These are phyloP conservation scores for Caenorhabditis virilis DNA, from an alignment of 2,888 invertebrate genomes.

Conservation along the genomic window DNA sequence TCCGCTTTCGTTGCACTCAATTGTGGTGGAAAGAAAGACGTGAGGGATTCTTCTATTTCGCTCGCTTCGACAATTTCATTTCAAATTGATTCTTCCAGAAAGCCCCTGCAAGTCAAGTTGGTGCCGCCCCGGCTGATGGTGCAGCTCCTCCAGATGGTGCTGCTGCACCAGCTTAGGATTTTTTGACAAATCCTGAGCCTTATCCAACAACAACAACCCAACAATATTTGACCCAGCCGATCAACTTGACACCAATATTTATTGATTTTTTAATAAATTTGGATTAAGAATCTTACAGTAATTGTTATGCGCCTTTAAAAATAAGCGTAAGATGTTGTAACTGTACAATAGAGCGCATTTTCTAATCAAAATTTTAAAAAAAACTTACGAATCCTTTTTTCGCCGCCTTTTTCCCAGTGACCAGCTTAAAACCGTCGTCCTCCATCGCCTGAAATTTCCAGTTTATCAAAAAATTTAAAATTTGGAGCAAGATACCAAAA, in stretches of 20 bases:
- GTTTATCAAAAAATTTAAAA: no score
- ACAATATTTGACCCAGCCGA: not conserved
- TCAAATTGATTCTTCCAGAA: not conserved
- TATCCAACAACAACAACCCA: no score
- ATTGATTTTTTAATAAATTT: no score
- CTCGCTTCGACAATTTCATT: not conserved
- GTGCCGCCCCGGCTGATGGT: not conserved
- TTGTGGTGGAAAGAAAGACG: not conserved
- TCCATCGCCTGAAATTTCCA: constrained; percentile 43
- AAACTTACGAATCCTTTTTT: constrained; percentile 10
- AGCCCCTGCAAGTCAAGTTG: not conserved
- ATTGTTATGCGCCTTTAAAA: not conserved
- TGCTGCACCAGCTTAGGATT: constrained; percentile 4
- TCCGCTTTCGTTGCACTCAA: constrained; percentile 1
- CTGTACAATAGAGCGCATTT: no score
- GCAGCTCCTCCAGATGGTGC: constrained; percentile 1
- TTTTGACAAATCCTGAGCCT: not conserved
- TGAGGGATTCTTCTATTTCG: not conserved
- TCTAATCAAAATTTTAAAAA: not conserved
- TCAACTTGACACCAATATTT: no score
- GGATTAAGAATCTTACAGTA: no score
- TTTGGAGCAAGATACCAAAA: no score
- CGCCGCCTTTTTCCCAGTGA: constrained; percentile 19
- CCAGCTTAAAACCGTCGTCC: constrained; percentile 47
- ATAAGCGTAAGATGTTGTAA: not conserved